phyloP scores from a whole-genome alignment of 2,797 vertebrate genomes.

The Acanthornis magna region DNA sequence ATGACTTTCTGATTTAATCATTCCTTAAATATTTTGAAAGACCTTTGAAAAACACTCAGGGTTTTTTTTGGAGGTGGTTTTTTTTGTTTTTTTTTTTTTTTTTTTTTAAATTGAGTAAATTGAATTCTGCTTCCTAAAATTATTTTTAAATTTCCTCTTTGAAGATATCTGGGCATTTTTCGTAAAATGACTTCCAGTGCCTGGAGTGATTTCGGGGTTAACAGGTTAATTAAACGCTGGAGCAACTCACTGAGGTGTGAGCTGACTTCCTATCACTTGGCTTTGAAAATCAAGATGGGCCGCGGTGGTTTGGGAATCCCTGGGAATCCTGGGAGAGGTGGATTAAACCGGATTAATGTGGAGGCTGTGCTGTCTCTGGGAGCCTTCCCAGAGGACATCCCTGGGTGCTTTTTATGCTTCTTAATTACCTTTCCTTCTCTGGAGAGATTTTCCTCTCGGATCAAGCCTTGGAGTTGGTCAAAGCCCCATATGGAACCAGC shows the following conservation, averaged over 20 bases:
- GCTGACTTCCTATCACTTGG: background rate
- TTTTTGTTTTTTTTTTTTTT: no score
- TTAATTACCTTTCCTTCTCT: background rate
- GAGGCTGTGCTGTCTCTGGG: background rate
- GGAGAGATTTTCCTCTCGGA: background rate
- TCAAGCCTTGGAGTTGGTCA: background rate
- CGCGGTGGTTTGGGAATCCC: background rate
- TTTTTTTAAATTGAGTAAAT: background rate
- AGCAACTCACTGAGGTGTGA: conserved; percentile 18
- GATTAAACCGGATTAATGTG: background rate
- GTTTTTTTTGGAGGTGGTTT: background rate
- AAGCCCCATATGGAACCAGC: background rate
- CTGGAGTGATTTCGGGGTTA: conserved; percentile 19
- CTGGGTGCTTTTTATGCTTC: background rate
- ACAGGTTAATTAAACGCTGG: conserved; percentile 41
- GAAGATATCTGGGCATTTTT: background rate
- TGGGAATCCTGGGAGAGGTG: background rate
- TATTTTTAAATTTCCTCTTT: conserved; percentile 11
- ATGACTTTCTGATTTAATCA: background rate
- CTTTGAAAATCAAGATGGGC: background rate
- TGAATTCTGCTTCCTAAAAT: background rate
- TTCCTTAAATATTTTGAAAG: background rate
- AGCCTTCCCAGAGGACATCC: background rate
- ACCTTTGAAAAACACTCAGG: background rate
- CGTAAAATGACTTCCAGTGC: background rate